Evolutionary conservation across 2,888 invertebrate genomes (phyloP).

Genomic region (Bugula neritina): DNA sequence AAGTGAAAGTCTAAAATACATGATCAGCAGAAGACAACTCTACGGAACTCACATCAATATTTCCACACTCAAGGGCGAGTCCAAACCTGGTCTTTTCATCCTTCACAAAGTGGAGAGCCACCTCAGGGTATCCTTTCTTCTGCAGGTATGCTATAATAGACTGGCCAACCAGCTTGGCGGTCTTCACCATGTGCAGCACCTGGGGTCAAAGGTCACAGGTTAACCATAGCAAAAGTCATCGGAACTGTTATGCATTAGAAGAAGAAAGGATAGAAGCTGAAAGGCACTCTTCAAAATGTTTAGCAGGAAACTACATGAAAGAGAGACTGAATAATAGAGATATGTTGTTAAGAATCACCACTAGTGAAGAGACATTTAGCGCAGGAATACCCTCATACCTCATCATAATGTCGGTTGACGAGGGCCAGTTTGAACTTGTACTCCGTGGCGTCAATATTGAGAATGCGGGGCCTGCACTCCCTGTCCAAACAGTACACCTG

Average conservation of each 20-base stretch:
- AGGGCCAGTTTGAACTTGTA: conserved; percentile 95
- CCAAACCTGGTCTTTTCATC: conserved; percentile 95
- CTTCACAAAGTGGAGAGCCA: conserved; percentile 96
- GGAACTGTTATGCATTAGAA: too few species aligned
- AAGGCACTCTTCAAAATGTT: too few species aligned
- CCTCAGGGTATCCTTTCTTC: conserved; percentile 98
- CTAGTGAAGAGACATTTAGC: too few species aligned
- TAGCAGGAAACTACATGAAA: too few species aligned
- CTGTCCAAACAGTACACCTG: conserved; percentile 85
- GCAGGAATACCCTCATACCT: too few species aligned
- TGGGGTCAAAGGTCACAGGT: too few species aligned
- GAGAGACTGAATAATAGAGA: too few species aligned
- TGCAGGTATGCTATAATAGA: conserved; percentile 97
- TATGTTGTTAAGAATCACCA: too few species aligned
- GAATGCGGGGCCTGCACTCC: conserved; percentile 79
- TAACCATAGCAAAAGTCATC: too few species aligned
- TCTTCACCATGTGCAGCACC: conserved; percentile 81
- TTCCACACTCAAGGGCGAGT: conserved; percentile 92
- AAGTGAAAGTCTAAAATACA: too few species aligned
- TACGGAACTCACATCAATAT: conserved; percentile 84
- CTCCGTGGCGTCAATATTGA: conserved; percentile 93
- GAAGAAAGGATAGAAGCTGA: too few species aligned
- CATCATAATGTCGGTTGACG: conserved; percentile 68
- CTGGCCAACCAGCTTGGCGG: conserved; percentile 92
- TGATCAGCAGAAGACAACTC: too few species aligned